A percentile compares a stretch with the other conserved stretches of the same genome.
Evolutionary conservation across 37 sponge, comb jelly and placozoan species (phyloP).

Genomic region (Crambe crambe): DNA sequence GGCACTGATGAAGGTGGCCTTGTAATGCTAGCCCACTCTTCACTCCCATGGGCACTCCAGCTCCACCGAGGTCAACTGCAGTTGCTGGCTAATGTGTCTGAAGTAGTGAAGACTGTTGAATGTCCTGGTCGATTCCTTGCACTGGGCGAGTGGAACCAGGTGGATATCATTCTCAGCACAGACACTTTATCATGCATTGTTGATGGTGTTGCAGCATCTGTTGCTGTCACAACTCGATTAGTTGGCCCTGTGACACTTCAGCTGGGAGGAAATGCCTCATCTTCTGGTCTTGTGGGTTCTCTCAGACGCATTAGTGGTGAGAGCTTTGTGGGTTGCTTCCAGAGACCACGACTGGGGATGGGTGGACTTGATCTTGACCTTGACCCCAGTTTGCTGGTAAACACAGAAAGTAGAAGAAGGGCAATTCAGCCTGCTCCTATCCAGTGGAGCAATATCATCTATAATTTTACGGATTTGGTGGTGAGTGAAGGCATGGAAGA

Average conservation of each 20-base stretch:
- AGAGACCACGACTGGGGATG: neutral
- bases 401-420: neutral
- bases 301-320: too few species aligned
- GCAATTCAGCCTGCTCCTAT: neutral
- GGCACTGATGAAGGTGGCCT: neutral
- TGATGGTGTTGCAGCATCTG: neutral
- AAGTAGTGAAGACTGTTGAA: neutral
- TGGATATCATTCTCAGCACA: neutral
- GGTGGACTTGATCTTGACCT: conserved; percentile 1
- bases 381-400: neutral
- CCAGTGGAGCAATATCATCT: neutral
- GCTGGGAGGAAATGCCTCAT: neutral
- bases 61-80: neutral
- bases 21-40: neutral
- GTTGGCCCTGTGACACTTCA: neutral
- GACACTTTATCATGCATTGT: neutral
- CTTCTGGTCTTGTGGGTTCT: neutral
- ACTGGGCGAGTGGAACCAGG: neutral
- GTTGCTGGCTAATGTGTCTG: neutral
- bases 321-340: conserved; percentile 12
- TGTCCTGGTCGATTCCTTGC: neutral
- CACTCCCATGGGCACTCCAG: neutral
- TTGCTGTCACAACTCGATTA: neutral
- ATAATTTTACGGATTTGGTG: neutral
- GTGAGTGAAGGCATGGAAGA: neutral